Conservation (phyloP, 2,113 vertebrate genomes). For the Lagopus leucura region DNA sequence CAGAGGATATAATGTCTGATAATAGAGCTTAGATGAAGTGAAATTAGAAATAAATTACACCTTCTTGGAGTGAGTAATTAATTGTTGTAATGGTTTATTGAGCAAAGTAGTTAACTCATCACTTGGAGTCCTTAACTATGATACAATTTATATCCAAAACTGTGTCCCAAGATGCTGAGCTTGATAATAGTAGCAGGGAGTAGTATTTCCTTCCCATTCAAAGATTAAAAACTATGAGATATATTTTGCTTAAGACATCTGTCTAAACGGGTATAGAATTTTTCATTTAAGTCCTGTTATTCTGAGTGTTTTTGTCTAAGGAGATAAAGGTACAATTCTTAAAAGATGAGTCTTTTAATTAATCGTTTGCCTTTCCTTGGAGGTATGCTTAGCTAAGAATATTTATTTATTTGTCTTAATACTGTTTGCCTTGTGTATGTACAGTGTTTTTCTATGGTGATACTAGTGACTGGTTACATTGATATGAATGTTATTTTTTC, state of each 20-base stretch:
- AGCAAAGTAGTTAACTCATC: slow-evolving; percentile 38
- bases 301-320: background rate
- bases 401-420: background rate
- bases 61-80: slow-evolving; percentile 21
- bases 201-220: background rate
- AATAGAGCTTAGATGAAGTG: background rate
- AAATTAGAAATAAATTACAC: slow-evolving; percentile 33
- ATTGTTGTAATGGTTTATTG: slow-evolving; percentile 30
- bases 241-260: background rate
- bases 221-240: background rate
- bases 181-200: background rate
- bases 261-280: background rate
- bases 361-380: background rate
- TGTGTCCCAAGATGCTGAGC: background rate
- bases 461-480: background rate
- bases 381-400: background rate
- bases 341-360: background rate
- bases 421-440: background rate
- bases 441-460: background rate
- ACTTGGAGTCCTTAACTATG: slow-evolving; percentile 4
- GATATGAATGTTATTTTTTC: background rate
- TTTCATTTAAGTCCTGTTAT: background rate
- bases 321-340: background rate
- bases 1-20: background rate
- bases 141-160: slow-evolving; percentile 16